phyloP scores from a whole-genome alignment of 2,113 vertebrate species.

The Thunnus maccoyii region DNA sequence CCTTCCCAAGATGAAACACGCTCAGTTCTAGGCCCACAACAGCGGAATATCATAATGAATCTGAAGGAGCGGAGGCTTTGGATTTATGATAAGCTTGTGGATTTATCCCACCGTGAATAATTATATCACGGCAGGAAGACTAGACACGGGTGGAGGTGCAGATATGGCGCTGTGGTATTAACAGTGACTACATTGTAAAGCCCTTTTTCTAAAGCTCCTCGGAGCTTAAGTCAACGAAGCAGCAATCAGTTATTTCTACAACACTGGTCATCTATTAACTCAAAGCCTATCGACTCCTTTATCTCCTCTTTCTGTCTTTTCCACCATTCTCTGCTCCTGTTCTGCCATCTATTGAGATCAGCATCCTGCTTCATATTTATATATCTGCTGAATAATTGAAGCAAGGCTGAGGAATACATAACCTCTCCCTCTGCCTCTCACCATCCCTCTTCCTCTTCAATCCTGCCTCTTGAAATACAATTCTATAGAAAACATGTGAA shows the following conservation, averaged over 20 bases:
- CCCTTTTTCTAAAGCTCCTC: constrained; percentile 48
- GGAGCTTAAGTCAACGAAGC: constrained; percentile 61
- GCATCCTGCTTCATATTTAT: constrained; percentile 73
- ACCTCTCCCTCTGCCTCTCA: constrained; percentile 31
- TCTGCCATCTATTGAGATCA: constrained; percentile 62
- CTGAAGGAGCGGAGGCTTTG: constrained; percentile 23
- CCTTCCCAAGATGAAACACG: constrained; percentile 23
- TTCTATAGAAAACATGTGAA: background rate
- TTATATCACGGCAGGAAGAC: constrained; percentile 23
- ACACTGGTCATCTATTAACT: constrained; percentile 50
- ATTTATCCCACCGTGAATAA: constrained; percentile 40
- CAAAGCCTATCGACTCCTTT: constrained; percentile 1
- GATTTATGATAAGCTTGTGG: constrained; percentile 32
- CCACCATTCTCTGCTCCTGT: constrained; percentile 15
- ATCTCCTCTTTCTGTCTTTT: background rate
- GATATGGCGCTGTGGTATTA: constrained; percentile 50
- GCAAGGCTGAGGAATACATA: constrained; percentile 45
- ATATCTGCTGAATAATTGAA: constrained; percentile 79
- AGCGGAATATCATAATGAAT: constrained; percentile 33
- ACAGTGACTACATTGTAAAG: constrained; percentile 48
- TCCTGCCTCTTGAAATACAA: background rate
- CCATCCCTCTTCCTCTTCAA: background rate
- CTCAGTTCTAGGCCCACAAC: constrained; percentile 11
- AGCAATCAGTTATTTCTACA: constrained; percentile 50
- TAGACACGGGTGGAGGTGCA: constrained; percentile 45